A percentile compares a stretch with the other conserved stretches of the same genome.
Evolutionary conservation across 2,113 vertebrate genomes (phyloP).

Genomic region (Aviceda subcristata): DNA sequence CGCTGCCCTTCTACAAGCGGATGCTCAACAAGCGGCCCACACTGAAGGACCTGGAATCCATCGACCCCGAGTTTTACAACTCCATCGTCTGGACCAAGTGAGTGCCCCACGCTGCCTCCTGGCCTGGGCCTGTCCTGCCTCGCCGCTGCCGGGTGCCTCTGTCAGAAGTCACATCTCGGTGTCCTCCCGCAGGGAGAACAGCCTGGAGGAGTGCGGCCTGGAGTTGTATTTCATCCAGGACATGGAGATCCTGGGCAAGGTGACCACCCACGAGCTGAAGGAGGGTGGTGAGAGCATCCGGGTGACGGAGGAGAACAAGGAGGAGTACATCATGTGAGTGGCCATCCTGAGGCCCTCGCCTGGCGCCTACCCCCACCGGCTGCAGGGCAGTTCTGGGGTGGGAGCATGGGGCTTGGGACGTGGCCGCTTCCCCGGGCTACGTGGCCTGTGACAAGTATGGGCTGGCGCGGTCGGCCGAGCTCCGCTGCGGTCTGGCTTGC

Average conservation of each 20-base stretch:
- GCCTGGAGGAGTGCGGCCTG: slow-evolving; percentile 91
- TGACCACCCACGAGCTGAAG: slow-evolving; percentile 95
- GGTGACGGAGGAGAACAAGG: slow-evolving; percentile 95
- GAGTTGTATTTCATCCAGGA: slow-evolving; percentile 98
- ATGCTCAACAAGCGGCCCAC: slow-evolving; percentile 98
- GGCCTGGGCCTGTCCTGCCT: background rate
- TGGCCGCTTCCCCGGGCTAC: background rate
- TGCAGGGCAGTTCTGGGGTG: background rate
- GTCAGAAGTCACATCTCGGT: accelerated
- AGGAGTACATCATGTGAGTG: slow-evolving; percentile 93
- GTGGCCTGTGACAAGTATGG: slow-evolving; percentile 33
- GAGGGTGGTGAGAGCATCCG: slow-evolving; percentile 91
- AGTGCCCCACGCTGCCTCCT: slow-evolving; percentile 1
- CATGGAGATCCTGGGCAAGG: slow-evolving; percentile 98
- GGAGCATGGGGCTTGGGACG: background rate
- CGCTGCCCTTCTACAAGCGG: slow-evolving; percentile 96
- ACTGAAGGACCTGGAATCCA: slow-evolving; percentile 96
- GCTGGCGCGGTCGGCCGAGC: background rate
- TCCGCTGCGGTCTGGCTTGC: slow-evolving; percentile 24
- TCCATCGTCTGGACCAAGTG: slow-evolving; percentile 99
- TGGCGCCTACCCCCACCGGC: accelerated
- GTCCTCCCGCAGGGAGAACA: slow-evolving; percentile 84
- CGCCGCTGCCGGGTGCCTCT: accelerated
- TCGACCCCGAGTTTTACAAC: slow-evolving; percentile 97
- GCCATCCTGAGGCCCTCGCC: accelerated